phyloP scores from a whole-genome alignment of 2,797 vertebrate species.

The Chrysocyon brachyurus region DNA sequence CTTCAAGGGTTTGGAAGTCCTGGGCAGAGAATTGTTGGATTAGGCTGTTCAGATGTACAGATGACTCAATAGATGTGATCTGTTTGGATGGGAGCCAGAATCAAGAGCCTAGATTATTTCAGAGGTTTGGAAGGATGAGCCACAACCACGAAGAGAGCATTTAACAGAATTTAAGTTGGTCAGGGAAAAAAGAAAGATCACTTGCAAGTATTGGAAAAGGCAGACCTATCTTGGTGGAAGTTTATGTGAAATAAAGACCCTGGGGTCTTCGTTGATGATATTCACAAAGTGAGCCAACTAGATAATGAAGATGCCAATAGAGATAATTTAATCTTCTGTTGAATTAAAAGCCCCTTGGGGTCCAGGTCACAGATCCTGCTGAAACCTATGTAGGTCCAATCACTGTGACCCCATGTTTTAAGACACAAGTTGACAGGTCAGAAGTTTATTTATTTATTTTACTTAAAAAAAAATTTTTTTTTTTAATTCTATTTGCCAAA shows the following conservation, averaged over 20 bases:
- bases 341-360: background rate
- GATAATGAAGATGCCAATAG: background rate
- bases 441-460: background rate
- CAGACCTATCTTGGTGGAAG: background rate
- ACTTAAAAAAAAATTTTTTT: no score
- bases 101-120: background rate
- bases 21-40: background rate
- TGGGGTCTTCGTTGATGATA: background rate
- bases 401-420: background rate
- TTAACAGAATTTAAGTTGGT: background rate
- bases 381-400: background rate
- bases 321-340: conserved; percentile 24
- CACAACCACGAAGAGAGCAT: background rate
- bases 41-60: background rate
- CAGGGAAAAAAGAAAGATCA: background rate
- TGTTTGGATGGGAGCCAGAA: background rate
- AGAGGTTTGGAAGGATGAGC: background rate
- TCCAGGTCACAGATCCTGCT: background rate
- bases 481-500: no score
- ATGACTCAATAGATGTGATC: background rate
- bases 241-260: background rate
- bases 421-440: background rate
- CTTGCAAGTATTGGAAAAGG: background rate
- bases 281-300: conserved; percentile 27
- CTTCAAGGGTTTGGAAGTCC: background rate